These are phyloP conservation scores for Hoplodrina ambigua DNA, from an alignment of 2,888 invertebrate species.

Conservation along the genomic window DNA sequence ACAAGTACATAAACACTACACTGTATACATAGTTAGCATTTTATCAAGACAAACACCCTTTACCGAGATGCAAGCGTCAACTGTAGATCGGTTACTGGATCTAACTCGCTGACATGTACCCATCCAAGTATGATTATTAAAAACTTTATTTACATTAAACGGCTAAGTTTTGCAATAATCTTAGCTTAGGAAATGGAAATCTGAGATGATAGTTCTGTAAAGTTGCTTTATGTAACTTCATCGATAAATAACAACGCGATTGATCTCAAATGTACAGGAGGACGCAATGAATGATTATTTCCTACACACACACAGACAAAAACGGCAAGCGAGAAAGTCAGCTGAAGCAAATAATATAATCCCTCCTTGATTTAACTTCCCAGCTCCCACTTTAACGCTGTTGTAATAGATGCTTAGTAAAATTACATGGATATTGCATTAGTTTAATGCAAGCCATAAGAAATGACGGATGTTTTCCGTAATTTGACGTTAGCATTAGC, in stretches of 20 bases:
- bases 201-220: neutral
- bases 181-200: conserved; percentile 5
- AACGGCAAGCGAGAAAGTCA: neutral
- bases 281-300: neutral
- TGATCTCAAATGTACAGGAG: conserved; percentile 11
- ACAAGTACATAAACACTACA: neutral
- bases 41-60: neutral
- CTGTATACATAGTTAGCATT: neutral
- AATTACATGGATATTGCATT: conserved; percentile 33
- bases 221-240: conserved; percentile 5
- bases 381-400: neutral
- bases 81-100: neutral
- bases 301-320: neutral
- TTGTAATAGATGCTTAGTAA: conserved; percentile 12
- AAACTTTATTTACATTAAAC: neutral
- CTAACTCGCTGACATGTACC: neutral
- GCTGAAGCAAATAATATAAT: neutral
- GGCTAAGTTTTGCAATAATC: conserved; percentile 14
- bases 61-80: neutral
- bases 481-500: conserved; percentile 15
- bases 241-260: conserved; percentile 24
- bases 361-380: neutral
- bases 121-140: neutral
- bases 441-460: conserved; percentile 13
- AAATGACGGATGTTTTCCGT: conserved; percentile 13